These are phyloP conservation scores for Lophotriccus pileatus DNA, from an alignment of 2,797 vertebrate species.

Conservation along the genomic window DNA sequence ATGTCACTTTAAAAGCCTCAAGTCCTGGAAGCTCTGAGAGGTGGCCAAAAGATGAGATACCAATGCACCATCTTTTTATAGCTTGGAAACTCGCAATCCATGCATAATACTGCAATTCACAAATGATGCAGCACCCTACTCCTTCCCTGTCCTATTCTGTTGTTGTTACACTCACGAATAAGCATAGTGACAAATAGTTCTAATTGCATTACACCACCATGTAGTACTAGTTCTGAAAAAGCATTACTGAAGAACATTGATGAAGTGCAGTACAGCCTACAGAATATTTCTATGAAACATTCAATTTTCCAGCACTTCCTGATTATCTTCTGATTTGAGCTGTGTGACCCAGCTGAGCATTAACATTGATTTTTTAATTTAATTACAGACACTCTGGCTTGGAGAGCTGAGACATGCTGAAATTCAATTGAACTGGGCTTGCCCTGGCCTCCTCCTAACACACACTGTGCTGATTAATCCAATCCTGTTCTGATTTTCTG, in stretches of 20 bases:
- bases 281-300: conserved; percentile 40
- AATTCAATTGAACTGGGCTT: conserved; percentile 36
- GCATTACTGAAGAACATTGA: background rate
- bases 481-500: conserved; percentile 28
- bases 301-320: conserved; percentile 39
- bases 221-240: background rate
- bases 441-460: background rate
- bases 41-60: background rate
- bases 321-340: conserved; percentile 44
- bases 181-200: background rate
- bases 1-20: background rate
- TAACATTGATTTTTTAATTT: conserved; percentile 54
- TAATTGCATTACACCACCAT: background rate
- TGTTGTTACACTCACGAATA: background rate
- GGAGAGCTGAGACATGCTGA: conserved; percentile 35
- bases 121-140: background rate
- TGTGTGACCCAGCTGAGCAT: conserved; percentile 19
- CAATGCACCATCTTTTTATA: background rate
- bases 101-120: background rate
- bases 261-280: background rate
- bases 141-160: background rate
- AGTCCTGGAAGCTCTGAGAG: background rate
- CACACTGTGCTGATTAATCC: conserved; percentile 41
- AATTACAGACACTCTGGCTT: conserved; percentile 45
- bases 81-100: background rate